A percentile compares a stretch with the other conserved stretches of the same genome.
Conservation (phyloP, 92 coral and sea anemone genomes). For the Epizoanthus ramosus region DNA sequence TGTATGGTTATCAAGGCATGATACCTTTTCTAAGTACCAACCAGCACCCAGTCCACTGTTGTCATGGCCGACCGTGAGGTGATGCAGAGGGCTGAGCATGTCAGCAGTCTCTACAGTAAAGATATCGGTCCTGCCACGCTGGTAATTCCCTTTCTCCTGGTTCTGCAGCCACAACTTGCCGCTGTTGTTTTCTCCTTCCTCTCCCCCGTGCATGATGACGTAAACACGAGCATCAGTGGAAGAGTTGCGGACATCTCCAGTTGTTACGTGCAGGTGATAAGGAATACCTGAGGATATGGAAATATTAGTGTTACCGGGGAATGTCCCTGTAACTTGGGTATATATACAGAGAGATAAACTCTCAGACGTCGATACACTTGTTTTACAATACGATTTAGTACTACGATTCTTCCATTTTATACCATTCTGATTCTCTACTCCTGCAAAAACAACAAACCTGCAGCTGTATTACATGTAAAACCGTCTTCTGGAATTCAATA, state of each 20-base stretch:
- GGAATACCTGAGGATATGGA: slow-evolving; percentile 66
- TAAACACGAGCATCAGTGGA: slow-evolving; percentile 89
- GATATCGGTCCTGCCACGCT: slow-evolving; percentile 91
- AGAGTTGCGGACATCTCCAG: slow-evolving; percentile 91
- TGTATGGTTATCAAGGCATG: too few species aligned
- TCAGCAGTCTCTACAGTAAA: slow-evolving; percentile 82
- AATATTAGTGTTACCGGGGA: too few species aligned
- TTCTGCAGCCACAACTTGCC: slow-evolving; percentile 92
- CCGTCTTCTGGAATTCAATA: too few species aligned
- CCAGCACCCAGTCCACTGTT: slow-evolving; percentile 96
- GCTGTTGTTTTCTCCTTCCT: slow-evolving; percentile 87
- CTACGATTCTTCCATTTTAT: too few species aligned
- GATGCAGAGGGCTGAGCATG: slow-evolving; percentile 94
- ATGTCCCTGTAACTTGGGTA: too few species aligned
- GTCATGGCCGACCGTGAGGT: slow-evolving; percentile 95
- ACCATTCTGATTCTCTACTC: too few species aligned
- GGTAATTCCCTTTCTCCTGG: slow-evolving; percentile 76
- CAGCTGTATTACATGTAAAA: too few species aligned
- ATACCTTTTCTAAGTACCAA: slow-evolving; percentile 88
- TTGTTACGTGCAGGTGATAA: slow-evolving; percentile 83
- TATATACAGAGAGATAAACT: too few species aligned
- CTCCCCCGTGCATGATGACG: slow-evolving; percentile 90
- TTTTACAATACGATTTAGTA: too few species aligned
- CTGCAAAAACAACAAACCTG: too few species aligned
- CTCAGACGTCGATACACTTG: too few species aligned